A percentile compares a stretch with the other conserved stretches of the same genome.
Conservation (phyloP, 2,888 invertebrate species). For the Amorpha juglandis region DNA sequence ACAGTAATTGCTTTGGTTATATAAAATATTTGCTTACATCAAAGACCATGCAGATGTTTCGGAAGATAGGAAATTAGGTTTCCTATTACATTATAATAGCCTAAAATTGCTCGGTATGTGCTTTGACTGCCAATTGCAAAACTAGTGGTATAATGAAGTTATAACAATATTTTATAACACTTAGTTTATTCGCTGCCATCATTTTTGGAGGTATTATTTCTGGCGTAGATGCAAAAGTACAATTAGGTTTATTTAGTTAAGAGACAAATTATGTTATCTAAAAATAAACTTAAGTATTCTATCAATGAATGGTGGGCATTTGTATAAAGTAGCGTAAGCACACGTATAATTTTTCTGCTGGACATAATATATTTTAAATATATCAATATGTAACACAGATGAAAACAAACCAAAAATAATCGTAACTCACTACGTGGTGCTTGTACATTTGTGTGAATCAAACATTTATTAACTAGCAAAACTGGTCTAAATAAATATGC, state of each 20-base stretch:
- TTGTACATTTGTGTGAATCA: neutral
- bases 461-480: constrained; percentile 6
- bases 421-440: neutral
- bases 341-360: constrained; percentile 14
- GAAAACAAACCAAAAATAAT: neutral
- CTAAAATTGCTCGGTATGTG: neutral
- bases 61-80: neutral
- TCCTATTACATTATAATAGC: neutral
- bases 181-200: neutral
- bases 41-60: constrained; percentile 32
- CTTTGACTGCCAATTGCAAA: neutral
- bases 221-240: neutral
- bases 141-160: neutral
- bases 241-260: neutral
- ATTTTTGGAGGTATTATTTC: neutral
- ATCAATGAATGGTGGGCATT: constrained; percentile 45
- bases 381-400: neutral
- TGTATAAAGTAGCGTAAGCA: constrained; percentile 26
- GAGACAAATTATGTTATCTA: constrained; percentile 21
- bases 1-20: constrained; percentile 68
- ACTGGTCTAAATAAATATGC: constrained; percentile 28
- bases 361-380: neutral
- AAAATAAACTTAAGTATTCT: constrained; percentile 37
- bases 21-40: constrained; percentile 33
- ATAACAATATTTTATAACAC: neutral